phyloP scores from a whole-genome alignment of 1,140 invertebrate species.

The Neodiprion pinetum region DNA sequence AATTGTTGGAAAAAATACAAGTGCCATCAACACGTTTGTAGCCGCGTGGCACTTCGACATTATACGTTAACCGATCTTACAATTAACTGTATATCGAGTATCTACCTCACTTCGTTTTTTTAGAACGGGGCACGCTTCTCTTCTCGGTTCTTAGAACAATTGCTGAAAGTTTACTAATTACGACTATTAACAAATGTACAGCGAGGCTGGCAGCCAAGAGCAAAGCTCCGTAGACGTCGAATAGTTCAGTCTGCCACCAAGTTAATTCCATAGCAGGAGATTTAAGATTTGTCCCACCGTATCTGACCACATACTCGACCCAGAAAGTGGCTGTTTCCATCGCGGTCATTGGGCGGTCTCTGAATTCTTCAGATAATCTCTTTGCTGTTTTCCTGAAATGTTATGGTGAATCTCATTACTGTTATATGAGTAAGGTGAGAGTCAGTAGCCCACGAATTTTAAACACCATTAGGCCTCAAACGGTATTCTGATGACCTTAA shows the following conservation, averaged over 20 bases:
- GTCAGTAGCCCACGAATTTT: background rate
- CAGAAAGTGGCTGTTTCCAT: conserved; percentile 56
- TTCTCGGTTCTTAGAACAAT: too few relatives aligned
- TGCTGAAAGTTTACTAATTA: background rate
- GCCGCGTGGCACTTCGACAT: too few relatives aligned
- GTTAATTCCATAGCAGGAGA: conserved; percentile 47
- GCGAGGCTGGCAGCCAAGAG: background rate
- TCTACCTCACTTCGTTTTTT: too few relatives aligned
- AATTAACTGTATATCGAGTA: too few relatives aligned
- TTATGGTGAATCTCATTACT: conserved; percentile 24
- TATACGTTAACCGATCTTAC: too few relatives aligned
- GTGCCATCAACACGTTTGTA: too few relatives aligned
- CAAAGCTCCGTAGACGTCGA: conserved; percentile 52
- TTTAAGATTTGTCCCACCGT: conserved; percentile 49
- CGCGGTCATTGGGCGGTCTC: conserved; percentile 52
- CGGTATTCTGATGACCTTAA: background rate
- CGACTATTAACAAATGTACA: background rate
- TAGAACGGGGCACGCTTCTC: too few relatives aligned
- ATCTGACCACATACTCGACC: conserved; percentile 59
- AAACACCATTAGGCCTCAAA: background rate
- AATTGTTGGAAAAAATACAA: too few relatives aligned
- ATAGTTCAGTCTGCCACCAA: conserved; percentile 52
- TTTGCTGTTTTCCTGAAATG: conserved; percentile 47
- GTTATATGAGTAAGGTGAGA: background rate
- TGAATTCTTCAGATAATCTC: conserved; percentile 48